Evolutionary conservation across 2,888 invertebrate species (phyloP).

Genomic region (Nudaria mundana): DNA sequence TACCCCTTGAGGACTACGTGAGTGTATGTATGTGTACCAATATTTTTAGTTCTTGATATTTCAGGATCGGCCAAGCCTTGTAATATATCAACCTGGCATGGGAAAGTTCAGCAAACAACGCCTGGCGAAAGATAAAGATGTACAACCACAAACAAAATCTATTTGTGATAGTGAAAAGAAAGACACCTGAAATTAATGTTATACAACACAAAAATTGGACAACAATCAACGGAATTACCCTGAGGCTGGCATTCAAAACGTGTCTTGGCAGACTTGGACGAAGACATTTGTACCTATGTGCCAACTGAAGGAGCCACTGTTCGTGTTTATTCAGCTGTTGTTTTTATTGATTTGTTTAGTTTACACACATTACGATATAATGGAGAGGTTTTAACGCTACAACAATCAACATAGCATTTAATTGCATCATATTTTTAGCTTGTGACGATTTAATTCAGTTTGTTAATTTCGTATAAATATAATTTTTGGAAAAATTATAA

Average conservation of each 20-base stretch:
- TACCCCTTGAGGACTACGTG: too few relatives aligned
- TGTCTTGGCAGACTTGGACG: conserved; percentile 59
- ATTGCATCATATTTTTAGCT: conserved; percentile 64
- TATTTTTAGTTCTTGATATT: too few relatives aligned
- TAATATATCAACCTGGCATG: conserved; percentile 95
- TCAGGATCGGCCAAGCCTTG: conserved; percentile 93
- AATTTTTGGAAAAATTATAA: conserved; percentile 53
- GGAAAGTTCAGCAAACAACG: conserved; percentile 87
- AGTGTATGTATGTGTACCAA: too few relatives aligned
- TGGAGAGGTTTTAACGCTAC: conserved; percentile 47
- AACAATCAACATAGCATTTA: conserved; percentile 57
- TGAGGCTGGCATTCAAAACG: conserved; percentile 67
- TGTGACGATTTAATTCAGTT: conserved; percentile 71
- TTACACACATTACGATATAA: conserved; percentile 60
- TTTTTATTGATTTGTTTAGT: conserved; percentile 59
- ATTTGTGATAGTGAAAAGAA: conserved; percentile 74
- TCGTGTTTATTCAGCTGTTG: conserved; percentile 60
- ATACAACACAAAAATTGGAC: conserved; percentile 65
- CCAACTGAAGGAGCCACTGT: conserved; percentile 66
- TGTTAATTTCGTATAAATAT: conserved; percentile 76
- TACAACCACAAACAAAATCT: conserved; percentile 47
- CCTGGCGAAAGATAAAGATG: conserved; percentile 74
- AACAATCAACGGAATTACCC: conserved; percentile 75
- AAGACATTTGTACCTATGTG: conserved; percentile 61
- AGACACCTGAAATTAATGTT: conserved; percentile 68